phyloP scores from a whole-genome alignment of 2,113 vertebrate species.

The Pseudorectes ferrugineus region DNA sequence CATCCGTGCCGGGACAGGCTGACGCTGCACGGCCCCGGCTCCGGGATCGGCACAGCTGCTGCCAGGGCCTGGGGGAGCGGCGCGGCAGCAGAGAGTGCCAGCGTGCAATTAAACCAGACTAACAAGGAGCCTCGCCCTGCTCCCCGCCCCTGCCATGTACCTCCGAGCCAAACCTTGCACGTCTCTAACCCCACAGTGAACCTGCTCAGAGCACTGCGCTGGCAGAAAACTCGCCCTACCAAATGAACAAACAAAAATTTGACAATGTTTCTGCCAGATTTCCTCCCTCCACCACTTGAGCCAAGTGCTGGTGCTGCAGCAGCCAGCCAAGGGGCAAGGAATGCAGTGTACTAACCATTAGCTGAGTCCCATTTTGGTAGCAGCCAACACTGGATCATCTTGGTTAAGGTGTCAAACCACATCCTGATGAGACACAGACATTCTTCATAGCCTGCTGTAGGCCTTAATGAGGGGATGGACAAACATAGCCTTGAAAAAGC shows the following conservation, averaged over 20 bases:
- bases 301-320: background rate
- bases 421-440: background rate
- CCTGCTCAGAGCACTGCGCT: background rate
- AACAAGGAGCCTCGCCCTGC: background rate
- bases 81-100: background rate
- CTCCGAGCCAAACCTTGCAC: background rate
- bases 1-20: background rate
- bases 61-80: background rate
- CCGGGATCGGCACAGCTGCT: background rate
- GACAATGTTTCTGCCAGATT: background rate
- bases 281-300: background rate
- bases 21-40: fast-evolving
- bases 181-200: background rate
- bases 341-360: background rate
- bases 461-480: background rate
- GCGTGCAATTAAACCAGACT: background rate
- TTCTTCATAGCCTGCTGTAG: background rate
- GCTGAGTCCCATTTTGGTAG: background rate
- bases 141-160: background rate
- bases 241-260: background rate
- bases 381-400: background rate
- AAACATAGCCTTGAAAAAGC: background rate
- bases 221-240: background rate
- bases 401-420: background rate
- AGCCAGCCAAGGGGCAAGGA: background rate